Conservation (phyloP, 2,113 vertebrate genomes). For the Chrysochloris asiatica region DNA sequence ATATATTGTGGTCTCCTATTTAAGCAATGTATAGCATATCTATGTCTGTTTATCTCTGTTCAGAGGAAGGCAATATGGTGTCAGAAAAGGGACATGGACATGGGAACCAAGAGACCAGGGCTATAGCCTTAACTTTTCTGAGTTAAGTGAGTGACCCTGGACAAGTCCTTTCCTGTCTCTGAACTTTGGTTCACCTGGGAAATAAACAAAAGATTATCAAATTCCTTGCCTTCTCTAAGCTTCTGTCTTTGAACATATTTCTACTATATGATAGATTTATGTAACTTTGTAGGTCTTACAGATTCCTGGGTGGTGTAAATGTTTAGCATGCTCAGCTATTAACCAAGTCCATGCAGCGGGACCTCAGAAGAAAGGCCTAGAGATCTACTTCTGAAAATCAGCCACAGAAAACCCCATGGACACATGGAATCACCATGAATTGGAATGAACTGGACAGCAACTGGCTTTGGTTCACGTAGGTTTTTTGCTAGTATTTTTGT, state of each 20-base stretch:
- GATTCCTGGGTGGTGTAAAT: background rate
- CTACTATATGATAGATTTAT: background rate
- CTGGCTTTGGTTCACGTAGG: background rate
- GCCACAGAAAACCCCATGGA: too few species aligned
- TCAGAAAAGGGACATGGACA: background rate
- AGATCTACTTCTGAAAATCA: background rate
- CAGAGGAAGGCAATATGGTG: background rate
- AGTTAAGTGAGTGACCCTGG: background rate
- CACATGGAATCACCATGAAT: background rate
- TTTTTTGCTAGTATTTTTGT: background rate
- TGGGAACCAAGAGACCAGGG: background rate
- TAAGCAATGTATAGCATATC: background rate
- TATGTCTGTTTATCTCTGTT: background rate
- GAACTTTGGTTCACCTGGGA: background rate
- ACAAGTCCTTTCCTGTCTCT: background rate
- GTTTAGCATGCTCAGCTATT: too few species aligned
- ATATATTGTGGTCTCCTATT: background rate
- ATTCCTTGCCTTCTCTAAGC: background rate
- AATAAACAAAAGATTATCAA: slow-evolving; percentile 3
- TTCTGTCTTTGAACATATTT: background rate
- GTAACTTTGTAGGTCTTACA: background rate
- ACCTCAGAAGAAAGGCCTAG: background rate
- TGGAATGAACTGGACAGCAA: background rate
- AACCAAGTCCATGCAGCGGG: background rate
- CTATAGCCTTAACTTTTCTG: background rate